A percentile compares a stretch with the other conserved stretches of the same genome.
phyloP scores from a whole-genome alignment of 2,888 invertebrate genomes.

The Trissonchulus latispiculum region DNA sequence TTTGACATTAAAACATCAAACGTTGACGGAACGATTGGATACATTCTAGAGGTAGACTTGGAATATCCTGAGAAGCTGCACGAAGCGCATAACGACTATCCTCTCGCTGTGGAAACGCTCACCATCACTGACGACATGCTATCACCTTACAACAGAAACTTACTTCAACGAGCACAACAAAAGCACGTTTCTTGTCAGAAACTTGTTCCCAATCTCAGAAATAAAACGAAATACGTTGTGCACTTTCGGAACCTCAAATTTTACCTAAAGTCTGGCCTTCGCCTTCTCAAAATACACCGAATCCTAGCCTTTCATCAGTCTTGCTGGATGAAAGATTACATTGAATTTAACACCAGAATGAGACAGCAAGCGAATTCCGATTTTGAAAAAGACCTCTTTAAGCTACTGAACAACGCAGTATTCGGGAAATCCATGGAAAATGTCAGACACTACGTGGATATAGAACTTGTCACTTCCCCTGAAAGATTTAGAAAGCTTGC shows the following conservation, averaged over 20 bases:
- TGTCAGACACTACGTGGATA: neutral
- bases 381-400: neutral
- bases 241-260: constrained; percentile 8
- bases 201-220: neutral
- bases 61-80: constrained; percentile 1
- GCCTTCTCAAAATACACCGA: neutral
- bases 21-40: neutral
- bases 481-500: neutral
- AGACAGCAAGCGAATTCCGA: neutral
- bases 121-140: constrained; percentile 1
- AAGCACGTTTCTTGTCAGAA: neutral
- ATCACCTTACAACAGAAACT: neutral
- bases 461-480: neutral
- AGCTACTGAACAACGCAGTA: constrained; percentile 2
- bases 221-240: neutral
- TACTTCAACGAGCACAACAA: neutral
- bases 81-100: constrained; percentile 5
- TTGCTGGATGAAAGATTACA: neutral
- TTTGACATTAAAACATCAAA: neutral
- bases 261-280: neutral
- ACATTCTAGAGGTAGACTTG: neutral
- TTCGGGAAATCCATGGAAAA: constrained; percentile 9
- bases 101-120: neutral
- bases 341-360: neutral
- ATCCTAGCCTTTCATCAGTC: neutral